Conservation (phyloP, 2,888 invertebrate genomes). For the Malthinus flaveolus region DNA sequence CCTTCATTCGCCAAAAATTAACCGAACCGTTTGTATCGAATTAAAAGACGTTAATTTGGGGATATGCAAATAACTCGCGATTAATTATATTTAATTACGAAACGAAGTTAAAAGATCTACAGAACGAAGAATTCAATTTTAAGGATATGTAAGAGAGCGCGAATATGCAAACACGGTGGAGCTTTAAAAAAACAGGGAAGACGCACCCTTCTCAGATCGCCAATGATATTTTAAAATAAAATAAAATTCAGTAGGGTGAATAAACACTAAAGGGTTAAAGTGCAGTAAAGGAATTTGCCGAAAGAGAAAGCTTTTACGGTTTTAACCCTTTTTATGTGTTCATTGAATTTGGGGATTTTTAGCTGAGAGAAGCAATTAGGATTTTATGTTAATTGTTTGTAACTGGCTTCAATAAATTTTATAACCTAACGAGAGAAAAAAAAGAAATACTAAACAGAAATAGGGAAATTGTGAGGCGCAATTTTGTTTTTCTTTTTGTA, state of each 20-base stretch:
- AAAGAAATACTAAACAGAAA: neutral
- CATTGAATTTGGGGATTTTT: conserved; percentile 50
- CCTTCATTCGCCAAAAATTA: neutral
- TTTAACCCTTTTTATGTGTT: conserved; percentile 49
- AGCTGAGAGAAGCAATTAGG: conserved; percentile 46
- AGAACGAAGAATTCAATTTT: conserved; percentile 20
- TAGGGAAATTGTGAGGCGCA: too few species aligned
- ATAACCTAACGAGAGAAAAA: conserved; percentile 26
- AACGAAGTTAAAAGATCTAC: conserved; percentile 13
- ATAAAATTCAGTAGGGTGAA: conserved; percentile 46
- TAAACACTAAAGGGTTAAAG: conserved; percentile 47
- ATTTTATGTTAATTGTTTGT: conserved; percentile 51
- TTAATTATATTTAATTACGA: conserved; percentile 6
- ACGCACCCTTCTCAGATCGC: conserved; percentile 31
- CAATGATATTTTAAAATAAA: conserved; percentile 48
- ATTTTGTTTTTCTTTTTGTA: too few species aligned
- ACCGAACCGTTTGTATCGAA: neutral
- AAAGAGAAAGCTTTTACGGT: conserved; percentile 43
- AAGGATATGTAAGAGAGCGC: conserved; percentile 22
- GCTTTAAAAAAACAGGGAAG: conserved; percentile 27
- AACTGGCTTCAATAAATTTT: conserved; percentile 47
- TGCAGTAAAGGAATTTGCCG: conserved; percentile 42
- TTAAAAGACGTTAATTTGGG: neutral
- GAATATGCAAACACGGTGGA: conserved; percentile 26
- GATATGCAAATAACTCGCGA: too few species aligned